phyloP scores from a whole-genome alignment of 1,140 invertebrate genomes.

The Drosophila virilis region DNA sequence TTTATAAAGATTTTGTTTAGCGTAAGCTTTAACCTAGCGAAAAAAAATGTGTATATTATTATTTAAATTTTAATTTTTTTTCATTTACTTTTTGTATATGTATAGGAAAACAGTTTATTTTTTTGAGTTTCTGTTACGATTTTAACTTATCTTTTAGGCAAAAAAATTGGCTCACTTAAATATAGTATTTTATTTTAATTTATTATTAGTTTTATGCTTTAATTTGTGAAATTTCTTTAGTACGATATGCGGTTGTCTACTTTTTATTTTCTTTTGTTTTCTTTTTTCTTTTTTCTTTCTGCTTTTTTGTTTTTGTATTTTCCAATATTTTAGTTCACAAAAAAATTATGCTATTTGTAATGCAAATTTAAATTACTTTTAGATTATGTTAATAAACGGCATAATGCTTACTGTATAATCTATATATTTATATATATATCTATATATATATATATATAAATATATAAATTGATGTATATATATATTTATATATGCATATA shows the following conservation, averaged over 20 bases:
- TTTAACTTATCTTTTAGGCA: slow-evolving; percentile 68
- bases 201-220: slow-evolving; percentile 24
- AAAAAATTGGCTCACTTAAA: slow-evolving; percentile 76
- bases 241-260: slow-evolving; percentile 48
- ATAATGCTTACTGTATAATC: slow-evolving; percentile 34
- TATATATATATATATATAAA: slow-evolving; percentile 17
- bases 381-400: slow-evolving; percentile 43
- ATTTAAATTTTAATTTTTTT: slow-evolving; percentile 41
- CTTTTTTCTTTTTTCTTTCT: slow-evolving; percentile 21
- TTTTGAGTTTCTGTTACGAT: slow-evolving; percentile 49
- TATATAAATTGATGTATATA: slow-evolving; percentile 17
- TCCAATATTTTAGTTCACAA: slow-evolving; percentile 48
- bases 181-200: slow-evolving; percentile 27
- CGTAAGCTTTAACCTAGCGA: slow-evolving; percentile 47
- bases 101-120: slow-evolving; percentile 53
- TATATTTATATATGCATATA: slow-evolving; percentile 22
- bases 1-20: slow-evolving; percentile 33
- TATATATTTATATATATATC: slow-evolving; percentile 34
- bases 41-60: slow-evolving; percentile 46
- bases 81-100: slow-evolving; percentile 35
- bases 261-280: slow-evolving; percentile 34
- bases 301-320: slow-evolving; percentile 16
- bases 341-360: slow-evolving; percentile 63
- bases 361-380: slow-evolving; percentile 52
- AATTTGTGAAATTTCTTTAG: slow-evolving; percentile 55